Base-by-base conservation (phyloP, 2,888 invertebrate genomes). In the Nomada goodeniana region DNA sequence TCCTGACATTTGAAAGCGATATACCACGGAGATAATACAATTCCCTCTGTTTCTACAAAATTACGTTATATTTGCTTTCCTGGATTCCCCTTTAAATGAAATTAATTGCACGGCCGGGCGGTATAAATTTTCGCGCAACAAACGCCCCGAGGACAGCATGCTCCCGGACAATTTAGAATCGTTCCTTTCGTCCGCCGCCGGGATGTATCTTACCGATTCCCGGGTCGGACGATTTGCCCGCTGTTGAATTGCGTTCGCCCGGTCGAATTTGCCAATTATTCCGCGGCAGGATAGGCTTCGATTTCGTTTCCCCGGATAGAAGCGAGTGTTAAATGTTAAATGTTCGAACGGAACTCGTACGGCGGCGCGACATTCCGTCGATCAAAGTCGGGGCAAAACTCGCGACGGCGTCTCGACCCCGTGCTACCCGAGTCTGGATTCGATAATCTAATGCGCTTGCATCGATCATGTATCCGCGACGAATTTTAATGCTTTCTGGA, bases 1-100 rank as follows among this genome's bases (percentile, higher is more conserved):
- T 57, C 75, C 59, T 36, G 80, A 80, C 80, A 65, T 70, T 71
- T 44, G 75, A 75, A 80, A 75, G 70, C 80, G 75, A 80, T 80
- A 71, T 36, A 75, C 50, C 70, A 50, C 11, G 29, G 42, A 65
- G 55, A 78, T 78, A 80, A 80, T 71, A 59, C 53, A 59, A 67
- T 82, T 55, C 36, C 52, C 57, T 42, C 63, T 77, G 78, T 78
- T 81, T 36, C 55, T 59, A 23, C 44, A 44, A 69, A 80, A 82
- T 80, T 61, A 74, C 65, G 53, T 63, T 68, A 55, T 67, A 73
- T 79, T 70, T 50, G 79, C 59, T 50, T 72, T 26, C 68, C 63
- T 5, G 61, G 36, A 47, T 53, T 74, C 73, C 61, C 67, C 60
- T 55, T 74, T 79, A 69, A 81, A 79, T 65, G 79, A 79, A 81